Evolutionary conservation across 2,888 invertebrate genomes (phyloP), one percentile per base, ranked within the genome.

Genomic region (Plebejus melissa): DNA sequence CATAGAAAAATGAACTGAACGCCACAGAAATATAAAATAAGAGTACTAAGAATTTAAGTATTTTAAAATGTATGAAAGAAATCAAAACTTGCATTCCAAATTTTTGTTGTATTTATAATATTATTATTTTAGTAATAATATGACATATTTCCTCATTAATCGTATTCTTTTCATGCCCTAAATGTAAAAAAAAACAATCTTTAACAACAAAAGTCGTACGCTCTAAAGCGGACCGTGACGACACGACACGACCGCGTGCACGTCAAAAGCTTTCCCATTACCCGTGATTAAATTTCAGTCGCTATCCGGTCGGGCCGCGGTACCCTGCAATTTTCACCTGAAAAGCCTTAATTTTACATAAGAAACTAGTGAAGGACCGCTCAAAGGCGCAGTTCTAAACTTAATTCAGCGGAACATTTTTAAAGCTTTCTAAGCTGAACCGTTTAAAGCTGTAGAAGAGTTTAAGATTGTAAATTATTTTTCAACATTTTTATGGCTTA

Each of bases 281-380:
- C 80, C 80, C 80, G 80, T 83, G 82, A 86, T 87, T 84, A 85
- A 84, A 85, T 87, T 84, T 82, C 81, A 83, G 83, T 85, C 83
- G 82, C 83, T 83, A 82, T 83, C 82, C 82, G 79, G 80, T 65
- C 50, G 74, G 71, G 78, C 57, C 77, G 76, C 75, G 76, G 79
- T 77, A 80, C 81, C 81, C 81, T 85, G 84, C 84, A 86, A 87
- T 87, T 86, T 86, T 81, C 83, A 85, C 83, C 82, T 88, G 86
- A 87, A 88, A 87, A 83, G 86, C 84, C 81, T 85, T 88, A 87
- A 88, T 88, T 88, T 88, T 86, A 85, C 85, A 84, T 85, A 85
- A 87, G 84, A 84, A 84, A 84, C 81, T 81, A 80, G 82, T 77
- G 79, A 82, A 83, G 79, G 79, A 80, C 81, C 80, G 78, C 82